Base-by-base conservation (phyloP, 2,797 vertebrate genomes). In the Perdix hodgsoniae region DNA sequence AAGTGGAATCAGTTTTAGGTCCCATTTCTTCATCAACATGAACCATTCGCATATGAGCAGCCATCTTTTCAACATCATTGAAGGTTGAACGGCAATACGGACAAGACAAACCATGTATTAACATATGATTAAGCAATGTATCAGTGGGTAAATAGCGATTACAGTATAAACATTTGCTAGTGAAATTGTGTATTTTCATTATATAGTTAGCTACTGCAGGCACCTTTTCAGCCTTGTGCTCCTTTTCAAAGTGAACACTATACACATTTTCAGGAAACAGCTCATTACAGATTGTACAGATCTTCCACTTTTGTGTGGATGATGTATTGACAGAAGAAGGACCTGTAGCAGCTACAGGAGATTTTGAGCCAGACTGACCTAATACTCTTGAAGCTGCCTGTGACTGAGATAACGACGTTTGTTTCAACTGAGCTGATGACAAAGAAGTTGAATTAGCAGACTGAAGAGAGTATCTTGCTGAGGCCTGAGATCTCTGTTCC, bases 161-260 rank as follows among this genome's bases (percentile, higher is more conserved):
- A 97, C 99, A 99, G 97, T 99, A 99, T 86, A 99, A 98, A 98
- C 99, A 99, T 98, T 99, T 99, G 98, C 99, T 99, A 97, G 99
- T 99, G 96, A 99, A 99, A 97, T 99, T 99, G 97, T 99, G 99
- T 97, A 99, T 99, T 97, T 99, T 99, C 99, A 99, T 99, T 90
- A 99, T 99, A 97, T 99, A 99, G 97, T 99, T 99, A 94, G 99
- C 99, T 74, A 99, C 99, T 0, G 99, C 99, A 2, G 99, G 99
- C 61, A 99, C 99, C 97, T 99, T 99, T 97, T 99, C 99, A 1
- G 99, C 99, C 97, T 99, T 99, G 97, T 99, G 99, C 97, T 99
- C 99, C 86, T 99, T 99, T 97, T 99, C 99, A 81, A 99, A 99
- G 96, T 99, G 99, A 86, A 98, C 98, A 35, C 99, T 99, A 96